Conservation (phyloP, 1,140 invertebrate genomes). For the Tetramorium parvispinum region DNA sequence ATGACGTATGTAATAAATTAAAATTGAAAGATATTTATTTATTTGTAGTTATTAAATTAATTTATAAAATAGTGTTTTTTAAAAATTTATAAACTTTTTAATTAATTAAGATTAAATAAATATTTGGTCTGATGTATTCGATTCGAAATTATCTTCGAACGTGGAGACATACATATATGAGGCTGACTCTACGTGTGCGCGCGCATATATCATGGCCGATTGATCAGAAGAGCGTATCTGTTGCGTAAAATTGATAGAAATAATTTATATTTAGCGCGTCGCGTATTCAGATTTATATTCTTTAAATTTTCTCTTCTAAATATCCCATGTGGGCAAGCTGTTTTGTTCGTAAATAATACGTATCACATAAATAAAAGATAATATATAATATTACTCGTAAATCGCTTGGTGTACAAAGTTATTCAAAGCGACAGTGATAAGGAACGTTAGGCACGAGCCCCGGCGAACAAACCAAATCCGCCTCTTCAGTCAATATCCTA, state of each 20-base stretch:
- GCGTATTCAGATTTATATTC: background rate
- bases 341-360: background rate
- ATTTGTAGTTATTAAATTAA: background rate
- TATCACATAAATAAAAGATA: background rate
- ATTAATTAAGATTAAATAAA: background rate
- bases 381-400: background rate
- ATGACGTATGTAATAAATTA: background rate
- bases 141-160: background rate
- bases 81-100: background rate
- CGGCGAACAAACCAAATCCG: constrained; percentile 20
- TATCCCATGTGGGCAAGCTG: background rate
- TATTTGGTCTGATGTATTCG: background rate
- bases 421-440: background rate
- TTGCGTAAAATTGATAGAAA: constrained; percentile 75
- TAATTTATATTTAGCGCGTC: background rate
- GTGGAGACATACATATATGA: background rate
- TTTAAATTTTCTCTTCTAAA: background rate
- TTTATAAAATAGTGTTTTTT: background rate
- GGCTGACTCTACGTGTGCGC: constrained; percentile 68
- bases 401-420: background rate
- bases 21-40: background rate
- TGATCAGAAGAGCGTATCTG: constrained; percentile 81
- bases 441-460: background rate
- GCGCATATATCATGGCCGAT: constrained; percentile 81
- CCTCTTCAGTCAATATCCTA: constrained; percentile 41